Conservation (phyloP, 2,797 vertebrate genomes). For the Echeneis naucrates region DNA sequence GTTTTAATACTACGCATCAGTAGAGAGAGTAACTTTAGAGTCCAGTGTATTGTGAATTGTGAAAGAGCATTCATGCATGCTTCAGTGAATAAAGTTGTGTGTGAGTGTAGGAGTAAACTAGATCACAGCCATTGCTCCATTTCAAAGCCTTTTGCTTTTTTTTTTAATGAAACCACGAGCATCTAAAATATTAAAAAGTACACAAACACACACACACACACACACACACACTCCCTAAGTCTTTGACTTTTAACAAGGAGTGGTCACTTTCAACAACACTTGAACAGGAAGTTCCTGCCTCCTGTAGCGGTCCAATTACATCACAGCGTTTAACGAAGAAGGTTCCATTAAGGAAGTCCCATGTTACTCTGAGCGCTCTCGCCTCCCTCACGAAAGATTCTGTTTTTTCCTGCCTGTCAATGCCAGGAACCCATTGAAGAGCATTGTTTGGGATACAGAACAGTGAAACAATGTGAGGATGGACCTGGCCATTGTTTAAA, state of each 20-base stretch:
- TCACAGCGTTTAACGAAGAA: conserved; percentile 33
- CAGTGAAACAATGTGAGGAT: conserved; percentile 75
- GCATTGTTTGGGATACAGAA: conserved; percentile 54
- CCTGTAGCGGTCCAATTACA: conserved; percentile 71
- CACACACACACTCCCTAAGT: conserved; percentile 16
- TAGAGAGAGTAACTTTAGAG: neutral
- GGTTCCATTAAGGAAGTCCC: conserved; percentile 81
- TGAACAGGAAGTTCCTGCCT: conserved; percentile 75
- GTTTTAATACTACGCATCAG: neutral
- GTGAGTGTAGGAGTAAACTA: neutral
- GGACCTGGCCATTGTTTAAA: conserved; percentile 76
- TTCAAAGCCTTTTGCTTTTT: neutral
- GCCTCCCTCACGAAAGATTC: conserved; percentile 59
- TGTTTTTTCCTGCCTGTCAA: conserved; percentile 84
- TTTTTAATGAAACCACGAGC: conserved; percentile 3
- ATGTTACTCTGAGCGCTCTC: conserved; percentile 62
- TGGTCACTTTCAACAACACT: conserved; percentile 64
- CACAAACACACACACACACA: conserved; percentile 22
- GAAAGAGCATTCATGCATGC: neutral
- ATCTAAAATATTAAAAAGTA: conserved; percentile 34
- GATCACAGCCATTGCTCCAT: neutral
- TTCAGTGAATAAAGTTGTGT: neutral
- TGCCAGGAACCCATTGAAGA: conserved; percentile 81
- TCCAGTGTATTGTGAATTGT: neutral
- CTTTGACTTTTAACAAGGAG: conserved; percentile 59